Base-by-base conservation (phyloP, 2,888 invertebrate species). In the Morpho helenor region DNA sequence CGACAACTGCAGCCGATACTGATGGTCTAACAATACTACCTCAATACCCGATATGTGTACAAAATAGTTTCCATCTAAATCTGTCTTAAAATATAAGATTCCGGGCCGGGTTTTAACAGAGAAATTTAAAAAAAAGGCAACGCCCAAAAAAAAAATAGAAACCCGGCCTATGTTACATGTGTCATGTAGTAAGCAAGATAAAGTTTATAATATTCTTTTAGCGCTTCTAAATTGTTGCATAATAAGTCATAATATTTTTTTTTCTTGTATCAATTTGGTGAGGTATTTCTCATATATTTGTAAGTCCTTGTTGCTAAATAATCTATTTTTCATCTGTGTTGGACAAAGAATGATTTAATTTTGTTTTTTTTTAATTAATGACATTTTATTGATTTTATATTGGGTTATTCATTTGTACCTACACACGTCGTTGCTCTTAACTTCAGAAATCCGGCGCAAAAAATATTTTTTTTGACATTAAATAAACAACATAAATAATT, bases 1-100 rank as follows among this genome's bases (percentile, higher is more conserved):
- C 76, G 79, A 75, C 50, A 74, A 73, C 73, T 71, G 79, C 77
- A 80, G 76, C 82, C 75, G 76, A 76, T 70, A 73, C 62, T 60
- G 70, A 68, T 62, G 71, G 71, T 75, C 77, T 75, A 74, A 75
- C 78, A 87, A 89, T 88, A 89, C 88, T 87, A 88, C 89, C 89
- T 75, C 89, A 90, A 90, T 90, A 89, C 89, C 89, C 89, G 74
- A 73, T 65, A 78, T 60, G 80, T 86, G 86, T 87, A 82, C 74
- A 77, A 75, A 71, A 74, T 80, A 78, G 75, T 78, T 77, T 75
- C 82, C 80, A 77, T 79, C 75, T 82, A 81, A 82, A 82, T 76
- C 84, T 87, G 84, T 86, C 79, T 83, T 78, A 76, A 79, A 73
- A 62, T 62, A 43, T 68, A 68, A 70, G 70, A 60, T 63, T 63